These are phyloP conservation scores for Pantelozetes paolii DNA, from an alignment of 2,888 invertebrate genomes.

Conservation along the genomic window DNA sequence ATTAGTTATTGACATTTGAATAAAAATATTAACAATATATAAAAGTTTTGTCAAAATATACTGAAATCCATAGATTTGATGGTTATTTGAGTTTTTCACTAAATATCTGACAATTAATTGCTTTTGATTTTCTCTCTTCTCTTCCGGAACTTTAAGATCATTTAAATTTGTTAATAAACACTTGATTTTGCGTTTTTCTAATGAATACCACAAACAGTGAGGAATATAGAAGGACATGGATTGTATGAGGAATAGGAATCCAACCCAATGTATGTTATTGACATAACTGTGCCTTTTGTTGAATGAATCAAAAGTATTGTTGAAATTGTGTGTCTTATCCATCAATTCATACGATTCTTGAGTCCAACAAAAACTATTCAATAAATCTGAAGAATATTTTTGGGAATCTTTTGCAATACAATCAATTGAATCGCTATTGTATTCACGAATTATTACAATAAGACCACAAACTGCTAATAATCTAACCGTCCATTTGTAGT, in stretches of 20 bases:
- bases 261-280: slow-evolving; percentile 14
- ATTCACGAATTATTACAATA: slow-evolving; percentile 18
- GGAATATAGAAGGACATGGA: not conserved
- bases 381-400: slow-evolving; percentile 9
- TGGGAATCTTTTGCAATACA: not conserved
- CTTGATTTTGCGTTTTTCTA: slow-evolving; percentile 13
- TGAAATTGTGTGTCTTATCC: not conserved
- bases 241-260: not conserved
- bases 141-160: not conserved
- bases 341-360: not conserved
- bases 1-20: slow-evolving; percentile 13
- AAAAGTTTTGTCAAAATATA: not conserved
- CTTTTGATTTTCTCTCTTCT: not conserved
- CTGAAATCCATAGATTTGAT: not conserved
- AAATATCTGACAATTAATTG: slow-evolving; percentile 17
- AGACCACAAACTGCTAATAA: not conserved
- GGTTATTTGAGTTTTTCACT: not conserved
- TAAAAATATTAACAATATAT: slow-evolving; percentile 1
- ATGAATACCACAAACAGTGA: not conserved
- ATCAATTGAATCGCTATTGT: slow-evolving; percentile 5
- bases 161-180: not conserved
- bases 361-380: slow-evolving; percentile 22
- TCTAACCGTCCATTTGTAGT: not conserved
- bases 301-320: not conserved
- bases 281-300: not conserved